Percentiles rank a stretch among this genome's conserved stretches.
These are phyloP conservation scores for Gonioctena quinquepunctata DNA, from an alignment of 1,140 invertebrate genomes.

Conservation along the genomic window DNA sequence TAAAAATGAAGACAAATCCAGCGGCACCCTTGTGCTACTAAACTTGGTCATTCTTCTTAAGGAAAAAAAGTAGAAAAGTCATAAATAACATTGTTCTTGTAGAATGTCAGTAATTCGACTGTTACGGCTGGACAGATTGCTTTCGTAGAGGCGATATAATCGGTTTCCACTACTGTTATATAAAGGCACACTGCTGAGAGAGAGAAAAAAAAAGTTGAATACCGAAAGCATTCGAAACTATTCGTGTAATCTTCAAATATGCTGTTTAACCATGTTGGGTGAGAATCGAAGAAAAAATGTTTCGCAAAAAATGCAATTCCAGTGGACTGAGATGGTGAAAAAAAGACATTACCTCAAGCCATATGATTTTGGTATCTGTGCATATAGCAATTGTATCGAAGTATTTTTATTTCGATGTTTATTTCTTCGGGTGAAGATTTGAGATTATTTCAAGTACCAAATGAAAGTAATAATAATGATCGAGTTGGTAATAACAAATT, in stretches of 20 bases:
- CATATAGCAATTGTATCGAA: no score
- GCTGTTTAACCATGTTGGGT: background rate
- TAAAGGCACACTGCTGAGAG: background rate
- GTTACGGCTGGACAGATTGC: constrained; percentile 19
- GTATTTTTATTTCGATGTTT: no score
- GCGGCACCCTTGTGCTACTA: constrained; percentile 7
- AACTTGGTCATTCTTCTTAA: constrained; percentile 6
- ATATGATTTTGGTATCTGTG: no score
- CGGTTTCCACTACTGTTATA: background rate
- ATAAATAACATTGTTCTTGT: constrained; percentile 16
- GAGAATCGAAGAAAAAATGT: background rate
- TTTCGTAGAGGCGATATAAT: constrained; percentile 12
- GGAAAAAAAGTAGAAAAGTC: constrained; percentile 9
- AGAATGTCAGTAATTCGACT: constrained; percentile 18
- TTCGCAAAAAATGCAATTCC: background rate
- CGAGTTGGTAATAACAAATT: no score
- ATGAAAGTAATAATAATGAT: no score
- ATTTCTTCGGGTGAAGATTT: no score
- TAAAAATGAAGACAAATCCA: background rate
- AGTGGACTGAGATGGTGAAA: no score
- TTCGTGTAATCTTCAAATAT: background rate
- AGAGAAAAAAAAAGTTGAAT: background rate
- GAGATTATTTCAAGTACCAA: no score
- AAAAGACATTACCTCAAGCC: no score
- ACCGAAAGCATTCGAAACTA: background rate